Conservation (phyloP, 2,113 vertebrate genomes). For the Dissostichus mawsoni region DNA sequence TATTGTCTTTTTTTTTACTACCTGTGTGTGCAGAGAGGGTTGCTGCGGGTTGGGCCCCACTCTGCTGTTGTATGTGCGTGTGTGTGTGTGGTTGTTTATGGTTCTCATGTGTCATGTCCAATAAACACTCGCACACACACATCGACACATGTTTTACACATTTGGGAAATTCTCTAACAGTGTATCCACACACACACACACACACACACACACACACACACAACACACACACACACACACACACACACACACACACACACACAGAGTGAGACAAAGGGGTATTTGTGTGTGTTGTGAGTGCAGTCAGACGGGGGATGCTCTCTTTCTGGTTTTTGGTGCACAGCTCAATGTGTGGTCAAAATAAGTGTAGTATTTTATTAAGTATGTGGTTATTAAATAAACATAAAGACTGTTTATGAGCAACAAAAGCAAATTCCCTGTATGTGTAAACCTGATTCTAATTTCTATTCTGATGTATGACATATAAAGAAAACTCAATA, state of each 20-base stretch:
- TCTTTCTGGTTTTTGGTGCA: constrained; percentile 19
- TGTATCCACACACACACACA: constrained; percentile 3
- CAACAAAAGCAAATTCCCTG: too few species aligned
- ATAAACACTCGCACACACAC: constrained; percentile 26
- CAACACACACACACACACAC: too few species aligned
- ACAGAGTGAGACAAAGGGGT: constrained; percentile 64
- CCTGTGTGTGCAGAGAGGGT: constrained; percentile 15
- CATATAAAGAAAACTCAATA: too few species aligned
- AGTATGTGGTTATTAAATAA: too few species aligned
- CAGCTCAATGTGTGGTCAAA: constrained; percentile 19
- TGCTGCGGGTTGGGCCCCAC: constrained; percentile 5
- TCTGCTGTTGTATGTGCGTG: constrained; percentile 17
- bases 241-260: not conserved
- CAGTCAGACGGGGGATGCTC: constrained; percentile 30
- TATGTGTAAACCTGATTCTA: too few species aligned
- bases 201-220: too few species aligned
- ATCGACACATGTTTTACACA: not conserved
- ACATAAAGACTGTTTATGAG: too few species aligned
- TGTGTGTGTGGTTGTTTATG: constrained; percentile 25
- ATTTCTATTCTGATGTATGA: too few species aligned
- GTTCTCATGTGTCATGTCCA: constrained; percentile 22
- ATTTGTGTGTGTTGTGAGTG: constrained; percentile 66
- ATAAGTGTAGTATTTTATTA: too few species aligned
- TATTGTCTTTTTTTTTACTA: constrained; percentile 17
- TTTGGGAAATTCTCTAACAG: not conserved